Conservation (phyloP, 1,140 invertebrate species). For the Lysiphlebus fabarum region DNA sequence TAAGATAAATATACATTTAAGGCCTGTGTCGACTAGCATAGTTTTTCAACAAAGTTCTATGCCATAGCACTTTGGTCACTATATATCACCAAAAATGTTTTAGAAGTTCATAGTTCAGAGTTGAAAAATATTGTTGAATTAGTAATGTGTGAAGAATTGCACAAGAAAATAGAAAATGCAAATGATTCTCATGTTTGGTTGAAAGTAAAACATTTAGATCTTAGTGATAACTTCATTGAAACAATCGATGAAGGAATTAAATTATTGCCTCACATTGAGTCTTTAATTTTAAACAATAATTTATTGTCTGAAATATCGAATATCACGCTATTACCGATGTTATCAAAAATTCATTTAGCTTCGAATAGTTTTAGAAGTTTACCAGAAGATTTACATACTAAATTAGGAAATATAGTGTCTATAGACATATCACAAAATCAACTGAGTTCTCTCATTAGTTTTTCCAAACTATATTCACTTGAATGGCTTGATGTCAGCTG, state of each 20-base stretch:
- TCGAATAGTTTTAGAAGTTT: conserved; percentile 71
- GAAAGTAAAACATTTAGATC: conserved; percentile 62
- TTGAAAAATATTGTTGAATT: conserved; percentile 66
- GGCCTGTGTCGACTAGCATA: too few relatives aligned
- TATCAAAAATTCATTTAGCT: conserved; percentile 70
- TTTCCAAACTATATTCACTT: conserved; percentile 81
- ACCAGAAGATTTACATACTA: conserved; percentile 76
- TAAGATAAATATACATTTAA: too few relatives aligned
- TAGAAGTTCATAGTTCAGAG: conserved; percentile 63
- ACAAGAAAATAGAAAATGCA: conserved; percentile 54
- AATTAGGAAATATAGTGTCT: conserved; percentile 82
- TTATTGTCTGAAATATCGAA: conserved; percentile 71
- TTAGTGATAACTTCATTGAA: conserved; percentile 76
- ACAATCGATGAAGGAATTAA: conserved; percentile 77
- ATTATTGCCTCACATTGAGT: conserved; percentile 72
- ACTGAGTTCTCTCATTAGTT: conserved; percentile 70
- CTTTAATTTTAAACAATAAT: conserved; percentile 74
- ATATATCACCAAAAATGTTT: conserved; percentile 61
- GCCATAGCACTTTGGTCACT: too few relatives aligned
- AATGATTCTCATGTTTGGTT: conserved; percentile 53
- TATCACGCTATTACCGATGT: conserved; percentile 71
- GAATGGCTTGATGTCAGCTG: conserved; percentile 82
- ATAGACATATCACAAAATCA: conserved; percentile 87
- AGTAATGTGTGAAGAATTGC: conserved; percentile 74
- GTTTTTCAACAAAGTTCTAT: too few relatives aligned